phyloP scores from a whole-genome alignment of 2,113 vertebrate genomes.

The Pterocles orientalis region DNA sequence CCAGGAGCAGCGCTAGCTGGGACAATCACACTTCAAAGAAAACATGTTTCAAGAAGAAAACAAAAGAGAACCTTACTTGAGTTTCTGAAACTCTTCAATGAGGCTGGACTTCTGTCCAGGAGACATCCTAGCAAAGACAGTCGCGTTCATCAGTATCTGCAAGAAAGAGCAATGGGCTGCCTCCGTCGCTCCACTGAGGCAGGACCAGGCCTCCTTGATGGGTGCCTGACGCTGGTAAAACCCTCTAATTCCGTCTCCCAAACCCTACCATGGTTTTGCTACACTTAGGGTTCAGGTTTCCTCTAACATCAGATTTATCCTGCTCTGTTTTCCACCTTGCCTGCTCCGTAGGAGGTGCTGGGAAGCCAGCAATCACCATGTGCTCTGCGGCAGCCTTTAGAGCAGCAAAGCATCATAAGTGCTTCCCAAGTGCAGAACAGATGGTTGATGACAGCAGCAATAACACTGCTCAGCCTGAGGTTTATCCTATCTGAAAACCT shows the following conservation, averaged over 20 bases:
- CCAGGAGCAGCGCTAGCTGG: neutral
- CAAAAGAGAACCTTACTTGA: slow-evolving; percentile 48
- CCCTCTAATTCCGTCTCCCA: neutral
- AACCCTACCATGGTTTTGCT: neutral
- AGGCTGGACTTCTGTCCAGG: slow-evolving; percentile 74
- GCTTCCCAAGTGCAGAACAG: neutral
- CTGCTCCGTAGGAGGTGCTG: neutral
- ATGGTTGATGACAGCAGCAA: neutral
- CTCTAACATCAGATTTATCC: neutral
- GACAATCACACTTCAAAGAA: neutral
- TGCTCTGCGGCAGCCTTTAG: neutral
- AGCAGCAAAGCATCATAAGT: neutral
- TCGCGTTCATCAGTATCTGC: slow-evolving; percentile 70
- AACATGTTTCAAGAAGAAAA: neutral
- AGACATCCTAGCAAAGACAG: slow-evolving; percentile 75
- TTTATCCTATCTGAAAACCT: neutral
- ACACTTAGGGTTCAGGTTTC: neutral
- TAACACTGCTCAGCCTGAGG: neutral
- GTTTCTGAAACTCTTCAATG: slow-evolving; percentile 76
- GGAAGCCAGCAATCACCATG: neutral
- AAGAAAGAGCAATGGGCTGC: neutral
- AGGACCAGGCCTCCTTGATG: neutral
- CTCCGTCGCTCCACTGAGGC: neutral
- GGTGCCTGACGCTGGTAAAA: neutral
- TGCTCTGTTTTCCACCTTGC: neutral